Evolutionary conservation across 2,113 vertebrate species (phyloP), one percentile per base, ranked within the genome.

Genomic region (Craseonycteris thonglongyai): DNA sequence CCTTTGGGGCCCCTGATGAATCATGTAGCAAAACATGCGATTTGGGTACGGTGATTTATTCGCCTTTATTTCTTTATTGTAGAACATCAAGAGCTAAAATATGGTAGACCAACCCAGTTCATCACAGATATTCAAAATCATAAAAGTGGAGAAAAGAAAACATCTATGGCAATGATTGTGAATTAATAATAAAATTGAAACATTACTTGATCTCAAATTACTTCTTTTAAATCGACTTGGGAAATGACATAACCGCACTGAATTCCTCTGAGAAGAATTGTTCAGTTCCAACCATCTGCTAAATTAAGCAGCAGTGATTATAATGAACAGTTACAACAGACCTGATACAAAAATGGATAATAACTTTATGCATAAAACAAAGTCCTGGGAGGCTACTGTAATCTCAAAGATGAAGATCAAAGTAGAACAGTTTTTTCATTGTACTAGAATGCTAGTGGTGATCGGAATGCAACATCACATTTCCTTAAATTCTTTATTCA

Each of bases 241-340:
- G 94, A 94, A 97, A 98, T 96, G 21, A 86, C 88, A 96, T 94
- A 98, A 96, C 90, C 76, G 30, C 91, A 84, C 80, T 92, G 78
- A 21, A 22, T 96, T 90, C 76, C 56, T 96, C 14, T 45, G 91
- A 95, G 94, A 96, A 94, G 85, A 96, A 94, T 88, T 96, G 78
- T 87, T 65, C 66, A 69, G 92, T 96, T 97, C 95, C 95, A 98
- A 63, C 94, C 96, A 95, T 98, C 97, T 98, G 97, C 95, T 98
- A 97, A 97, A 98, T 98, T 96, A 97, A 97, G 91, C 94, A 97
- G 56, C 91, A 84, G 45, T 97, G 91, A 96, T 96, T 97, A 87
- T 93, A 94, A 38, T 87, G 94, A 96, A 74, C 94, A 84, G 63
- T 83, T 97, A 96, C 45, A 97, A 58, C 82, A 96, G 97, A 95